phyloP scores from a whole-genome alignment of 2,113 vertebrate genomes.

The Miniopterus natalensis region DNA sequence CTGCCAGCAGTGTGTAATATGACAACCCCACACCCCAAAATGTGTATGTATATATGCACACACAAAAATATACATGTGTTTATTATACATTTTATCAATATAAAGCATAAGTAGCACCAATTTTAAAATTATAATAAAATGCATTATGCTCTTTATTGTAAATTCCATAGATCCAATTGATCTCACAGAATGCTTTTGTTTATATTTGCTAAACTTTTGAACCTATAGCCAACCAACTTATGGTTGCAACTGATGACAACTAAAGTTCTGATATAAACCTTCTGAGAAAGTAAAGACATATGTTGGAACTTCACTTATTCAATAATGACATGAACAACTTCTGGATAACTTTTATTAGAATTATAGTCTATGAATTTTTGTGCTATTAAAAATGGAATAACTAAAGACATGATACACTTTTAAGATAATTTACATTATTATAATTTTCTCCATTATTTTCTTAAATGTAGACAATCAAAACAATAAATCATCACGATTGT shows the following conservation, averaged over 20 bases:
- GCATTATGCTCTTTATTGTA: not conserved
- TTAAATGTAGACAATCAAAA: slow-evolving; percentile 2
- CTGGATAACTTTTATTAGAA: not conserved
- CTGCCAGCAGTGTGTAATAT: not conserved
- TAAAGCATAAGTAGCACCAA: not conserved
- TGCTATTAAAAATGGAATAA: not conserved
- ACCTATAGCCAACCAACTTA: not conserved
- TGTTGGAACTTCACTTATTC: not conserved
- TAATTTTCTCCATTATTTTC: not conserved
- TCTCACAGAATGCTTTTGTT: not conserved
- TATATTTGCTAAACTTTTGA: not conserved
- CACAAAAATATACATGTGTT: not conserved
- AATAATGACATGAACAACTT: not conserved
- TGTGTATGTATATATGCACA: too few species aligned
- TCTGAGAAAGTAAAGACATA: not conserved
- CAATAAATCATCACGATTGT: not conserved
- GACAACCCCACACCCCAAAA: not conserved
- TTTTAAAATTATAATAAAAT: not conserved
- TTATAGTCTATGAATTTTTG: not conserved
- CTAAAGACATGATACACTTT: not conserved
- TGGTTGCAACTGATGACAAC: not conserved
- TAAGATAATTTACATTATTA: not conserved
- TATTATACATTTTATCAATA: not conserved
- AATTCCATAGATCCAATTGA: not conserved
- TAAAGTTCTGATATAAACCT: not conserved